These are phyloP conservation scores for Parazoanthus darwini DNA, from an alignment of 92 coral and sea anemone species.

Conservation along the genomic window DNA sequence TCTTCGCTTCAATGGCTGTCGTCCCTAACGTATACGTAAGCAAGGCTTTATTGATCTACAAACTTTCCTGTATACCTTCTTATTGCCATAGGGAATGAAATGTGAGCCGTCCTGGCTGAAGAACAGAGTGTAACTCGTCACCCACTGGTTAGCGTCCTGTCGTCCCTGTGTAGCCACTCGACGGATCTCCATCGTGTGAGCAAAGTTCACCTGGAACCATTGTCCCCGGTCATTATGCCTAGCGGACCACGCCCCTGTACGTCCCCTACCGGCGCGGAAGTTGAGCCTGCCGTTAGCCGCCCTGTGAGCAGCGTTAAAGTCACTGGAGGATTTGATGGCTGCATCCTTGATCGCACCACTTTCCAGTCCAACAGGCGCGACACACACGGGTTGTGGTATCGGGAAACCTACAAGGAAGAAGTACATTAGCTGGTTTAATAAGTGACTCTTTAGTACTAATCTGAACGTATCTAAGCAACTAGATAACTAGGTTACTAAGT, in stretches of 20 bases:
- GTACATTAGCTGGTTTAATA: not conserved
- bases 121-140: constrained; percentile 8
- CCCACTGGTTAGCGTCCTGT: constrained; percentile 6
- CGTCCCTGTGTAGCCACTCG: constrained; percentile 28
- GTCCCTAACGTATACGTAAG: no score
- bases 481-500: no score
- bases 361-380: constrained; percentile 19
- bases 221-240: not conserved
- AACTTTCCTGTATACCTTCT: not conserved
- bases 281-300: constrained; percentile 24
- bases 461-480: no score
- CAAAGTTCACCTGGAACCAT: not conserved
- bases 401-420: not conserved
- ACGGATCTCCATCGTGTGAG: constrained; percentile 14
- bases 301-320: constrained; percentile 7
- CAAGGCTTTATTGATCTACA: no score
- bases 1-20: no score
- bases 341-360: not conserved
- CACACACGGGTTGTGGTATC: not conserved
- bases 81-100: constrained; percentile 3
- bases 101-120: not conserved
- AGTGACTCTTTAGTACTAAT: not conserved
- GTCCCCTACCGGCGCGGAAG: not conserved
- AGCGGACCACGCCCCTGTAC: constrained; percentile 23
- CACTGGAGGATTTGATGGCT: not conserved